Conservation (phyloP, 2,888 invertebrate genomes). For the Chalcosyrphus nemorum region DNA sequence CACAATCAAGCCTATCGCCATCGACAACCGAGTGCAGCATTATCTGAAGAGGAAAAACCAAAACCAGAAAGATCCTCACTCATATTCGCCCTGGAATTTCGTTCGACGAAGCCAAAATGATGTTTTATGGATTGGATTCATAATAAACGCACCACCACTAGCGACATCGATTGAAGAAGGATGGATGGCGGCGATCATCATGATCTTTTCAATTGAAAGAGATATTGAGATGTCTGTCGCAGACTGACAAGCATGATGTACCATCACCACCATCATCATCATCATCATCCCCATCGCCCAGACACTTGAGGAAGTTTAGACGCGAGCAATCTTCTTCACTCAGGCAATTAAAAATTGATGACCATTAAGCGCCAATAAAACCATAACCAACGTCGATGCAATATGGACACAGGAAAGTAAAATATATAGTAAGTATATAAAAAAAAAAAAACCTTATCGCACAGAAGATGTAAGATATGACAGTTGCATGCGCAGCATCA, state of each 20-base stretch:
- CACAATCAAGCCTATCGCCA: constrained; percentile 44
- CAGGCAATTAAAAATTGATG: constrained; percentile 71
- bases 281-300: constrained; percentile 16
- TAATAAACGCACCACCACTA: constrained; percentile 26
- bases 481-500: constrained; percentile 45
- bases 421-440: no score
- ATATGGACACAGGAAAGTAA: constrained; percentile 22
- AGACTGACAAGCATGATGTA: constrained; percentile 57
- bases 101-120: constrained; percentile 43
- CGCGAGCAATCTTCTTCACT: constrained; percentile 37
- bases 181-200: constrained; percentile 43
- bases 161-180: constrained; percentile 15
- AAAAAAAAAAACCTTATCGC: constrained; percentile 43
- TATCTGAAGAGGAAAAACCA: constrained; percentile 31
- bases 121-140: constrained; percentile 50
- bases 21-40: constrained; percentile 41
- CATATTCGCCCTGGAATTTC: constrained; percentile 47
- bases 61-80: constrained; percentile 33
- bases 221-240: constrained; percentile 68
- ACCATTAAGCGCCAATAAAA: constrained; percentile 66
- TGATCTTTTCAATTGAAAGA: constrained; percentile 63
- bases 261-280: constrained; percentile 46
- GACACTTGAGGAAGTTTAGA: constrained; percentile 42
- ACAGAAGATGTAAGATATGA: constrained; percentile 58
- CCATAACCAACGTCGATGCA: constrained; percentile 26